Conservation (phyloP, 23 tunicate genomes). For the Ciona savignyi region DNA sequence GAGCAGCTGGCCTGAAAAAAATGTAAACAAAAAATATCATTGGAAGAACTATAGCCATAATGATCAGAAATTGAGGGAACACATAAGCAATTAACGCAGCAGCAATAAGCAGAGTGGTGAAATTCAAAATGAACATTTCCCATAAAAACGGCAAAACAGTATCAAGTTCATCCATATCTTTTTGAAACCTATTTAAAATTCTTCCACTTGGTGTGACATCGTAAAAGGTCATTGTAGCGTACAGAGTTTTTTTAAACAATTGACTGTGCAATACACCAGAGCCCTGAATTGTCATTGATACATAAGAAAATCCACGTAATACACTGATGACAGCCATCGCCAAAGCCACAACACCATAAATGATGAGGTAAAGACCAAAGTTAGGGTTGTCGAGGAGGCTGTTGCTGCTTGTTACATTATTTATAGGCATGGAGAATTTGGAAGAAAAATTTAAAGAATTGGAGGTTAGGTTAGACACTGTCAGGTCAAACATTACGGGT, state of each 20-base stretch:
- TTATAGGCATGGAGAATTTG: neutral
- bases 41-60: constrained; percentile 27
- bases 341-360: constrained; percentile 34
- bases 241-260: constrained; percentile 27
- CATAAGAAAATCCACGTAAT: constrained; percentile 36
- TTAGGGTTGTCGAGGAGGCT: constrained; percentile 32
- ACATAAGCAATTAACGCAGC: constrained; percentile 47
- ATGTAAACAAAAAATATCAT: constrained; percentile 24
- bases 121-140: constrained; percentile 51
- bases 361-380: constrained; percentile 37
- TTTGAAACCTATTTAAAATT: constrained; percentile 76
- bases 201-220: constrained; percentile 80
- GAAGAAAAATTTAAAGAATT: neutral
- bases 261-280: constrained; percentile 23
- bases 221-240: constrained; percentile 71
- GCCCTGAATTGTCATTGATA: constrained; percentile 25
- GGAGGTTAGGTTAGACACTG: neutral
- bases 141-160: constrained; percentile 30
- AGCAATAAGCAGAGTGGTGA: constrained; percentile 40
- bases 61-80: constrained; percentile 51
- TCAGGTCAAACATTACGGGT: neutral
- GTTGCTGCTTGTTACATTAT: neutral
- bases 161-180: constrained; percentile 71
- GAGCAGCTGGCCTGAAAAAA: constrained; percentile 64
- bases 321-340: constrained; percentile 32